Evolutionary conservation across 2,888 invertebrate species (phyloP).

Genomic region (Ophion ventricosus): DNA sequence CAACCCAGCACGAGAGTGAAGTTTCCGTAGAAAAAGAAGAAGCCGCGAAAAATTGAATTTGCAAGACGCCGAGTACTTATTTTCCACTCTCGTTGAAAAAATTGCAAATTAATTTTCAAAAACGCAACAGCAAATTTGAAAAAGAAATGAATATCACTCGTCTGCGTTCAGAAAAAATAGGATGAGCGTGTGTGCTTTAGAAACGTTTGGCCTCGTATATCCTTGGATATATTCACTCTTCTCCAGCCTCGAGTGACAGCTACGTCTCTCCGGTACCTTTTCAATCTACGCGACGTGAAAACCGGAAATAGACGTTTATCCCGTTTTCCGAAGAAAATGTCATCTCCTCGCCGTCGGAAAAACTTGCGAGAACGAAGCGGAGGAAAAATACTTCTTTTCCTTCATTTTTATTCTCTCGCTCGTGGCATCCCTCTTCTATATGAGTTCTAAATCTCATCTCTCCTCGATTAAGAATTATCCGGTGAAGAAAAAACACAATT

Average conservation of each 20-base stretch:
- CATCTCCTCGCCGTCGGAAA: conserved; percentile 6
- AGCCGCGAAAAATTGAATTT: no score
- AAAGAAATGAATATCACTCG: no score
- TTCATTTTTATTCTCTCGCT: neutral
- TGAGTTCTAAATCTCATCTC: neutral
- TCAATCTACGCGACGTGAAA: conserved; percentile 54
- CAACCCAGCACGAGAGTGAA: no score
- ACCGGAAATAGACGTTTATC: conserved; percentile 53
- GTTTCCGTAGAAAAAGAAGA: no score
- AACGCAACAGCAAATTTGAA: no score
- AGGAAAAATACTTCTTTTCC: conserved; percentile 6
- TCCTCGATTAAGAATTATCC: neutral
- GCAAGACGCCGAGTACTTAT: no score
- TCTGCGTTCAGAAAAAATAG: no score
- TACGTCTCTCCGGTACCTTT: conserved; percentile 1
- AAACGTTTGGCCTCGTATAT: conserved; percentile 17
- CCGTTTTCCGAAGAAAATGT: conserved; percentile 33
- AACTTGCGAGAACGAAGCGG: conserved; percentile 4
- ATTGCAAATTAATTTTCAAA: no score
- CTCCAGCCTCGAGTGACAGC: conserved; percentile 6
- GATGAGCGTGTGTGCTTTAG: neutral
- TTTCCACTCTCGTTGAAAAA: no score
- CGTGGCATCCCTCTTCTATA: neutral
- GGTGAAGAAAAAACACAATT: neutral
- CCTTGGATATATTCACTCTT: conserved; percentile 10